Percentiles rank a stretch among this genome's conserved stretches.
These are phyloP conservation scores for Eleutherodactylus coqui DNA, from an alignment of 2,797 vertebrate species.

Conservation along the genomic window DNA sequence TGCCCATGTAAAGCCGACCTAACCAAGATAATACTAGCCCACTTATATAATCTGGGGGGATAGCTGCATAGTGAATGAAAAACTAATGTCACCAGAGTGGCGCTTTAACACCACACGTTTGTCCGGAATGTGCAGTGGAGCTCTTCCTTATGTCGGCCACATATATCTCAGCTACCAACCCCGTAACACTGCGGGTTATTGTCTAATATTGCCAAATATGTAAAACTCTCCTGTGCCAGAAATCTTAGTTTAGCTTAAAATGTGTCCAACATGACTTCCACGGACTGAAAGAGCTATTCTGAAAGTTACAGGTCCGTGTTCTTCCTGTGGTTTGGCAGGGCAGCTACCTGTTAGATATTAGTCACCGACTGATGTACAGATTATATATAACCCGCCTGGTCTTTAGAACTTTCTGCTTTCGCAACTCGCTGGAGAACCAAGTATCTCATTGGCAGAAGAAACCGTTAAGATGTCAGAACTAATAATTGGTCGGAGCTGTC, in stretches of 20 bases:
- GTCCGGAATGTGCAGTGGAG: neutral
- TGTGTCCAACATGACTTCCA: neutral
- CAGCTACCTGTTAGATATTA: constrained; percentile 20
- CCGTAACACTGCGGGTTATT: neutral
- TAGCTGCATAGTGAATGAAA: too few species aligned
- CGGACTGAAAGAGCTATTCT: neutral
- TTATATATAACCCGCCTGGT: neutral
- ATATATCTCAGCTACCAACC: neutral
- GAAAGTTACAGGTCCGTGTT: neutral
- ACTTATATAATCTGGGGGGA: too few species aligned
- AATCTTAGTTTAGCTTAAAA: constrained; percentile 1
- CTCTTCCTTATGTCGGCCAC: neutral
- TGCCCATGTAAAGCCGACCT: too few species aligned
- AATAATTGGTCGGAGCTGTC: neutral
- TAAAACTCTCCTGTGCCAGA: neutral
- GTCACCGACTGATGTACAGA: constrained; percentile 4
- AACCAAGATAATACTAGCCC: too few species aligned
- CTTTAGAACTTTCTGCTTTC: constrained; percentile 2
- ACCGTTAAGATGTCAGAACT: neutral
- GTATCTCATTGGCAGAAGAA: neutral
- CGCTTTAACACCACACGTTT: too few species aligned
- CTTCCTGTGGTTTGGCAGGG: constrained; percentile 20
- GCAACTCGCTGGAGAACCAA: neutral
- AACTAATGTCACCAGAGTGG: too few species aligned
- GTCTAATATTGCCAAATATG: neutral